Evolutionary conservation across 2,888 invertebrate species (phyloP).

Genomic region (Tanaodytes sp.): DNA sequence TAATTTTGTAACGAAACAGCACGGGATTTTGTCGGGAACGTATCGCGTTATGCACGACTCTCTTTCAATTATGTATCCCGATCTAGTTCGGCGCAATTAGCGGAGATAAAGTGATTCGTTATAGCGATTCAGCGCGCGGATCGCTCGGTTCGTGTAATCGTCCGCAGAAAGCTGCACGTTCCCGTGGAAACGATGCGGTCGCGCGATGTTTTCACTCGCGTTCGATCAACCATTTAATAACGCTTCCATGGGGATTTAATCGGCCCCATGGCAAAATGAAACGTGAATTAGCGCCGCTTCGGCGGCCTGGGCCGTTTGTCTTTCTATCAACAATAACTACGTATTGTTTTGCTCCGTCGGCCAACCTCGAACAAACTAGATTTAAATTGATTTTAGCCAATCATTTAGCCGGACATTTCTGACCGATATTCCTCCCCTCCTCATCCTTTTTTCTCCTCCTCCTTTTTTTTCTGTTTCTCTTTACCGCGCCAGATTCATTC

Average conservation of each 20-base stretch:
- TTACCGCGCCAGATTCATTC: too few relatives aligned
- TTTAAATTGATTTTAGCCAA: constrained; percentile 23
- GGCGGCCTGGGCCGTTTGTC: constrained; percentile 22
- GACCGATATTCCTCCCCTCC: neutral
- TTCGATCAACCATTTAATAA: constrained; percentile 54
- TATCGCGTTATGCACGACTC: constrained; percentile 52
- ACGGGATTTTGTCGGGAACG: constrained; percentile 36
- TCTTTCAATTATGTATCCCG: constrained; percentile 52
- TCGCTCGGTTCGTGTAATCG: constrained; percentile 47
- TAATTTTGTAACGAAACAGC: constrained; percentile 43
- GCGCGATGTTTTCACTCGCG: constrained; percentile 43
- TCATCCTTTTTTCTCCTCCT: too few relatives aligned
- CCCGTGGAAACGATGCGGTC: constrained; percentile 44
- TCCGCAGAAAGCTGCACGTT: constrained; percentile 43
- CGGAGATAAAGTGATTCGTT: constrained; percentile 54
- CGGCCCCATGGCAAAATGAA: constrained; percentile 46
- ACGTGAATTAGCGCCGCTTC: constrained; percentile 51
- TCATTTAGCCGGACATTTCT: constrained; percentile 1
- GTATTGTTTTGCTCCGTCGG: constrained; percentile 27
- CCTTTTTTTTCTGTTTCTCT: too few relatives aligned
- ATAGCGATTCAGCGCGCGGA: constrained; percentile 46
- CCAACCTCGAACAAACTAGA: constrained; percentile 27
- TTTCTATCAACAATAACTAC: constrained; percentile 38
- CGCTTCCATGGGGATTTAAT: constrained; percentile 51
- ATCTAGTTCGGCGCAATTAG: constrained; percentile 54